Evolutionary conservation across 1,140 invertebrate genomes (phyloP).

Genomic region (Neodiprion fabricii): DNA sequence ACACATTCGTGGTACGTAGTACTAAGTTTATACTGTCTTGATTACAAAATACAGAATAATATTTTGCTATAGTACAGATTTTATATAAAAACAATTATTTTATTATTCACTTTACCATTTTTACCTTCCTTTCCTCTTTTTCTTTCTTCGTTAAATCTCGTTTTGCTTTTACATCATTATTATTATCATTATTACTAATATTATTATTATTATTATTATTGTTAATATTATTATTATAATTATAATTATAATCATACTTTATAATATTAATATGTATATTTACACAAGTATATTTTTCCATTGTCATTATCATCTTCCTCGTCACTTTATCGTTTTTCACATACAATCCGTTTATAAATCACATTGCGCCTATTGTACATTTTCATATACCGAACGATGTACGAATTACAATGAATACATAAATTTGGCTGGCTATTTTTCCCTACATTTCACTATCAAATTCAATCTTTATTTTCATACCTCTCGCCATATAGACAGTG

Average conservation of each 20-base stretch:
- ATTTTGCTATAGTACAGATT: conserved; percentile 58
- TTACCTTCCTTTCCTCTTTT: conserved; percentile 44
- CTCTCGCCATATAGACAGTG: too few species aligned
- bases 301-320: background rate
- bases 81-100: conserved; percentile 61
- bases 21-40: conserved; percentile 37
- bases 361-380: conserved; percentile 61
- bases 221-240: background rate
- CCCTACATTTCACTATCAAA: background rate
- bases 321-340: conserved; percentile 9
- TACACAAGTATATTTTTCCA: background rate
- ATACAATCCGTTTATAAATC: conserved; percentile 46
- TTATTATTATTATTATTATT: background rate
- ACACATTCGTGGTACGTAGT: conserved; percentile 42
- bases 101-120: conserved; percentile 41
- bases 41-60: conserved; percentile 62
- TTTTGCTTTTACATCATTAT: background rate
- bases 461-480: background rate
- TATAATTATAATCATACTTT: background rate
- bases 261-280: background rate
- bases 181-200: background rate
- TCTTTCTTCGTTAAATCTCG: conserved; percentile 37
- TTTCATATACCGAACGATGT: conserved; percentile 34
- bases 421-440: too few species aligned
- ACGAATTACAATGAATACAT: too few species aligned